Evolutionary conservation across 2,113 vertebrate species (phyloP).

Genomic region (Pachyramphus minor): DNA sequence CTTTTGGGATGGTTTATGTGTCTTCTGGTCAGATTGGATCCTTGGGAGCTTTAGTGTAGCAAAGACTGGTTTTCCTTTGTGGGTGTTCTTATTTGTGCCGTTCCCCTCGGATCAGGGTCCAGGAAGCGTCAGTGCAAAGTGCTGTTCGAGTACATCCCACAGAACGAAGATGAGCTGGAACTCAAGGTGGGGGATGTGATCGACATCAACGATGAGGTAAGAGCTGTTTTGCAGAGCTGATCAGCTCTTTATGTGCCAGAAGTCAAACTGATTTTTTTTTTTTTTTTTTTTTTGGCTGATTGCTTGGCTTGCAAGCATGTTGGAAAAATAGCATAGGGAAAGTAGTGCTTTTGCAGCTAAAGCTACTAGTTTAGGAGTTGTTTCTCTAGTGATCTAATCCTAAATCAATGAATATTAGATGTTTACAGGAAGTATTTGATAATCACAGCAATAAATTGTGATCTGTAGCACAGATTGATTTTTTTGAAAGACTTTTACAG

Average conservation of each 20-base stretch:
- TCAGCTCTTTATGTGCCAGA: not conserved
- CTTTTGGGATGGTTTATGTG: not conserved
- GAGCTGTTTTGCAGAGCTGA: not conserved
- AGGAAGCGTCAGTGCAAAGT: constrained; percentile 89
- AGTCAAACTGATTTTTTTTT: not conserved
- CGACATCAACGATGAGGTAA: constrained; percentile 91
- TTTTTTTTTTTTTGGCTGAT: not conserved
- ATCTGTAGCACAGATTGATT: not conserved
- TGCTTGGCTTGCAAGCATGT: not conserved
- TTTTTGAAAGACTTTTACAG: not conserved
- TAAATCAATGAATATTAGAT: not conserved
- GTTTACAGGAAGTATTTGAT: not conserved
- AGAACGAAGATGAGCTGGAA: constrained; percentile 94
- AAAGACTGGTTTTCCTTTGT: not conserved
- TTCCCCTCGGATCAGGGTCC: constrained; percentile 70
- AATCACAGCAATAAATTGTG: not conserved
- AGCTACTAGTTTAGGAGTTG: not conserved
- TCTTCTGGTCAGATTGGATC: not conserved
- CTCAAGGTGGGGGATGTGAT: constrained; percentile 87
- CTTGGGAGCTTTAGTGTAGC: not conserved
- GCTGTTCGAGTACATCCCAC: constrained; percentile 86
- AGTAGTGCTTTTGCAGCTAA: not conserved
- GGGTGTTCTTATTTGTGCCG: not conserved
- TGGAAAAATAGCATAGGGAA: not conserved
- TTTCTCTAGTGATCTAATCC: not conserved